Percentiles rank a stretch among this genome's conserved stretches.
Conservation (phyloP, 1,140 invertebrate genomes). For the Pomacea maculata region DNA sequence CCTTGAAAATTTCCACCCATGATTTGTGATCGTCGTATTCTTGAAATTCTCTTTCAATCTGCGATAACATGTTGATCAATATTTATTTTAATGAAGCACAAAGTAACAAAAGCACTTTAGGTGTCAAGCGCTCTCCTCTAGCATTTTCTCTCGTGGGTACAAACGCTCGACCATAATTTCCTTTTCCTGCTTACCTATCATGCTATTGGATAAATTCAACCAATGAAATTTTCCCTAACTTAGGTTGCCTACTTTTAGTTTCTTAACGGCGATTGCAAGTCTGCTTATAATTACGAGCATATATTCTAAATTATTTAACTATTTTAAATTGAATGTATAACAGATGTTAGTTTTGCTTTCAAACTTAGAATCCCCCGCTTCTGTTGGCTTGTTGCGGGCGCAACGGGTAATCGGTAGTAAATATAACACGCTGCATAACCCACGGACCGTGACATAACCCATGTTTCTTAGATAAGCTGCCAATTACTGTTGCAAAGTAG, state of each 20-base stretch:
- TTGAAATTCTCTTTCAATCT: slow-evolving; percentile 22
- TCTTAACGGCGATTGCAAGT: no score
- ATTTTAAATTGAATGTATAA: no score
- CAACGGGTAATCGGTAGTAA: no score
- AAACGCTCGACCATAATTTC: background rate
- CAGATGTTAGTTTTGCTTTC: no score
- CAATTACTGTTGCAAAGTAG: no score
- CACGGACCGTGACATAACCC: no score
- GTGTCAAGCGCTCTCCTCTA: background rate
- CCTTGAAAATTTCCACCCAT: slow-evolving; percentile 18
- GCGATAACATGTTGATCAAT: slow-evolving; percentile 17
- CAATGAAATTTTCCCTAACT: background rate
- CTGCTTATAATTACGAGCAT: no score
- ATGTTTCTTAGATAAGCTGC: no score
- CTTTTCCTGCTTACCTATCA: background rate
- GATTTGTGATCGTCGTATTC: slow-evolving; percentile 20
- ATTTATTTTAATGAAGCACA: background rate
- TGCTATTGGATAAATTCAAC: background rate
- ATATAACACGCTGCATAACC: no score
- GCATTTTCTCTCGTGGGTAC: background rate
- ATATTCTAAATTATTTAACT: no score
- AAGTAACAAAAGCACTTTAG: background rate
- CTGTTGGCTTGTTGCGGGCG: no score
- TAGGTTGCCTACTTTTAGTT: background rate
- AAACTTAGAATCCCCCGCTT: no score